A percentile compares a stretch with the other conserved stretches of the same genome.
Evolutionary conservation across 2,797 vertebrate species (phyloP).

Genomic region (Eptatretus atami): DNA sequence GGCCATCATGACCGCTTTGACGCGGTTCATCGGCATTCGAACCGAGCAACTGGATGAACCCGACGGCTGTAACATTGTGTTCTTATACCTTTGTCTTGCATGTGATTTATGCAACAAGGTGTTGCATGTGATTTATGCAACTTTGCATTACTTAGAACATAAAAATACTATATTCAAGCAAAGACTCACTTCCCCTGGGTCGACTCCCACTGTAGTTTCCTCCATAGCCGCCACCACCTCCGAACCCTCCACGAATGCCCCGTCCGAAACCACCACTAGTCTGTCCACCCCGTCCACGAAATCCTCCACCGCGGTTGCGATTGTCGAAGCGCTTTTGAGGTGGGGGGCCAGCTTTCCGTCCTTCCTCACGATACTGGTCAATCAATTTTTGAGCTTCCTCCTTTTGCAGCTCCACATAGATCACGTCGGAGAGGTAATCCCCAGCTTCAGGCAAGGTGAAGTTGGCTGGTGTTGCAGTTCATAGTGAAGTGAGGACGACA

Average conservation of each 20-base stretch:
- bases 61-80: no score
- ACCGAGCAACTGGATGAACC: no score
- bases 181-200: no score
- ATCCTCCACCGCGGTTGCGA: conserved; percentile 20
- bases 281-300: conserved; percentile 19
- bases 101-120: no score
- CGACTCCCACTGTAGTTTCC: conserved; percentile 13
- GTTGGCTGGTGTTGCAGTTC: conserved; percentile 26
- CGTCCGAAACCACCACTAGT: conserved; percentile 10
- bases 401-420: conserved; percentile 28
- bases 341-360: conserved; percentile 39
- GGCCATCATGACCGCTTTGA: no score
- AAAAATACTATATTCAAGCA: no score
- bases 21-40: no score
- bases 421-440: conserved; percentile 47
- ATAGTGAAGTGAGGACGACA: conserved; percentile 9
- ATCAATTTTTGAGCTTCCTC: conserved; percentile 38
- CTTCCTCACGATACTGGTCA: conserved; percentile 61
- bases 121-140: no score
- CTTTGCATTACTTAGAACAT: no score
- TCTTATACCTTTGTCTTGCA: no score
- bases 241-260: background rate
- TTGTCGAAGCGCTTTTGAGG: conserved; percentile 55
- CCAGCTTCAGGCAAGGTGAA: conserved; percentile 42
- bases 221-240: background rate